Base-by-base conservation (phyloP, 2,797 vertebrate genomes). In the Pipistrellus nathusii region DNA sequence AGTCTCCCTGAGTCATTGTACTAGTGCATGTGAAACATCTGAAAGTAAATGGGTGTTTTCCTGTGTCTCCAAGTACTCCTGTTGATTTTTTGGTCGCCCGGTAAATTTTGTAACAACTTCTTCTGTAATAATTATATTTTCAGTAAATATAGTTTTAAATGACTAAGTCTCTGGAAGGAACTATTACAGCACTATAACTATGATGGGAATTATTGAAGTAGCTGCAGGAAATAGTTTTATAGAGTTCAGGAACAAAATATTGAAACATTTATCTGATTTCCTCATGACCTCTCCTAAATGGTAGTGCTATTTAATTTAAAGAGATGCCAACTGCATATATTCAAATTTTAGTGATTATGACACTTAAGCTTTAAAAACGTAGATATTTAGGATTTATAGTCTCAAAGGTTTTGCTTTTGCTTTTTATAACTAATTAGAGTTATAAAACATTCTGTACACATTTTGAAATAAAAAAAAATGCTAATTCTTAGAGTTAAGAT, bases 271-370 rank as follows among this genome's bases (percentile, higher is more conserved):
- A 25, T 71, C 57, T 46, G 25, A 46, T 82, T 94, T 94, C 20
- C 7, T 76, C 25, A 8, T 17, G 30, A 71, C 3, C 17, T 25
- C 25, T 41, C 9, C 0, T 62, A 94, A 46, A 23, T 32, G 27
- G 8, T n/a, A 57, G 80, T 35, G 25, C 64, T 85, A 15, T 27
- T 88, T 86, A 78, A 83, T 86, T 77, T 83, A 9, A 75, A 81
- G 48, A 84, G 5, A n/a, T 59, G 23, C 57, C 75, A 94, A 84
- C 6, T 80, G 23, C 12, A 46, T 9, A 5, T 27, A 51, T 69
- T 92, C 48, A 95, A 48, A 93, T 66, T 92, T 89, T 41, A 59
- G 32, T 92, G 23, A 68, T 59, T n/a, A 85, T 59, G 23, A n/a
- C 32, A 38, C 21, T 35, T 35, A 48, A 38, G 7, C 20, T 62